Base-by-base conservation (phyloP, 2,113 vertebrate species). In the Catharus minimus region DNA sequence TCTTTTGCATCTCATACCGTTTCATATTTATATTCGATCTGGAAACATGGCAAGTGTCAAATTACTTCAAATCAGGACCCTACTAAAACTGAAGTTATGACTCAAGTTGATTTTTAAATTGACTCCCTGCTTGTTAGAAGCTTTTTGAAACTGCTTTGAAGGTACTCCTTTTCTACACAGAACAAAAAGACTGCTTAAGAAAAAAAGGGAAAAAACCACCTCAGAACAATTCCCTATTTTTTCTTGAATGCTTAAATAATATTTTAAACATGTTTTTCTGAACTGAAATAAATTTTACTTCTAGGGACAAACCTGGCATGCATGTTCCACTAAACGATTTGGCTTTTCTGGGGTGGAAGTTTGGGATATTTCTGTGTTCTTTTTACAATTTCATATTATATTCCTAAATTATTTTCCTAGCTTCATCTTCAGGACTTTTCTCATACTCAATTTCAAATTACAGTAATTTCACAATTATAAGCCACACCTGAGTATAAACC, bases 21-120 rank as follows among this genome's bases (percentile, higher is more conserved):
- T 60, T 71, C 21, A 28, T 44, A 73, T 61, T 47, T 69, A 61
- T 27, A 80, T 57, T 57, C 73, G 12, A 50, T 66, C 47, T 84
- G 43, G 19, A 75, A 92, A 68, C 10, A 72, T 18, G 58, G 28
- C 36, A 71, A 84, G 32, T 64, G 20, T 38, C 43, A 87, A 78
- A 82, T 38, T n/a, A 66, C 32, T 78, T 85, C 49, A 58, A 75
- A 57, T 62, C 27, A 55, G 15, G 30, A 82, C 23, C n/a, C 41
- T 61, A 38, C 20, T 66, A 47, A 82, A 91, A 74, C 15, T 62
- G 27, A 85, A 75, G 49, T 21, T 71, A 55, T 75, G 18, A 71
- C 20, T 93, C 28, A 75, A 71, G 33, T 32, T 84, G 22, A 60
- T 81, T 89, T 80, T 77, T 47, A 55, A 87, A 47, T 10, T 38